phyloP scores from a whole-genome alignment of 2,797 vertebrate genomes.

The Malurus leucopterus region DNA sequence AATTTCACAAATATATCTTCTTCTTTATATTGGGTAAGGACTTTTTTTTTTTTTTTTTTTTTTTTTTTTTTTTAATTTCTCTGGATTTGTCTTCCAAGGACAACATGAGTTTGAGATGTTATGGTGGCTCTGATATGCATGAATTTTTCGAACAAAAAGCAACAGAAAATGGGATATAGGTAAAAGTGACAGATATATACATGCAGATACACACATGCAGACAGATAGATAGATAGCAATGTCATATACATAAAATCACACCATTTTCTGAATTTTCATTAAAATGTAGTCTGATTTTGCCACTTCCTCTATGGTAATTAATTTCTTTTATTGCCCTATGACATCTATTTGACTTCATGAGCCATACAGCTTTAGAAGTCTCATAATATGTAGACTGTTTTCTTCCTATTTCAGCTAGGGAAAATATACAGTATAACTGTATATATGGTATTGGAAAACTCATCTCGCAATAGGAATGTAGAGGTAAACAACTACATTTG shows the following conservation, averaged over 20 bases:
- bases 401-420: neutral
- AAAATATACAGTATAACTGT: neutral
- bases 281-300: neutral
- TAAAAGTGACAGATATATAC: neutral
- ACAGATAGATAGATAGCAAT: neutral
- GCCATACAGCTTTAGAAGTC: neutral
- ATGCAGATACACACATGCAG: neutral
- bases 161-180: neutral
- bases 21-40: neutral
- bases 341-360: neutral
- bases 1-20: neutral
- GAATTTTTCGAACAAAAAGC: neutral
- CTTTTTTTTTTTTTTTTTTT: neutral
- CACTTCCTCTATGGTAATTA: neutral
- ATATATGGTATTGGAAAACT: neutral
- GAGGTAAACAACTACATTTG: conserved; percentile 41
- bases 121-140: neutral
- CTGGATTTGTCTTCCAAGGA: neutral
- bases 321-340: neutral
- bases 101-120: neutral
- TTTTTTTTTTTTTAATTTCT: neutral
- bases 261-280: neutral
- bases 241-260: neutral
- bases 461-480: conserved; percentile 9
- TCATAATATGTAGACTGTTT: neutral